A percentile compares a stretch with the other conserved stretches of the same genome.
These are phyloP conservation scores for Troilus luridus DNA, from an alignment of 2,888 invertebrate genomes.

Conservation along the genomic window DNA sequence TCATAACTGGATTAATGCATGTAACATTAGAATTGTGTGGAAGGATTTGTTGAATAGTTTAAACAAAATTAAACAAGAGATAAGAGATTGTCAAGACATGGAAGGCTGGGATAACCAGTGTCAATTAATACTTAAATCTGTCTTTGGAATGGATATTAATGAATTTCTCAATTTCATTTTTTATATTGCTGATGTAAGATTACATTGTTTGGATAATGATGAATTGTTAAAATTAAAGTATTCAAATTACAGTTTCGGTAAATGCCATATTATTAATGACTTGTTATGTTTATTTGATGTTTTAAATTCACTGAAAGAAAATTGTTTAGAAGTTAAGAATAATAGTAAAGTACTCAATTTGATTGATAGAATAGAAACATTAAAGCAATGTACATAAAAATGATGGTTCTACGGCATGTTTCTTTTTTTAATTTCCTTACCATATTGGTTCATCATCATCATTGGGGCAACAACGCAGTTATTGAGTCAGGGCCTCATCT, in stretches of 20 bases:
- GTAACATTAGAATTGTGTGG: conserved; percentile 85
- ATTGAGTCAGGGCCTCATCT: too few relatives aligned
- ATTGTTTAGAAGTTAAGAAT: not conserved
- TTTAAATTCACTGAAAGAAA: not conserved
- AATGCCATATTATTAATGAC: conserved; percentile 68
- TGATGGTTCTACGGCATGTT: too few relatives aligned
- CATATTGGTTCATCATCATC: too few relatives aligned
- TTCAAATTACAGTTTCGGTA: conserved; percentile 71
- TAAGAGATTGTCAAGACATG: conserved; percentile 83
- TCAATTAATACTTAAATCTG: conserved; percentile 83
- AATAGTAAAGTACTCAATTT: conserved; percentile 2
- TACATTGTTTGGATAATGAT: conserved; percentile 70
- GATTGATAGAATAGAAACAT: conserved; percentile 20
- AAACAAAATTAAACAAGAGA: conserved; percentile 81
- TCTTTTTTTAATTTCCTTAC: too few relatives aligned
- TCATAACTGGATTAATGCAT: conserved; percentile 97
- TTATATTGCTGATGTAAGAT: conserved; percentile 76
- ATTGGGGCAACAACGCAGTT: too few relatives aligned
- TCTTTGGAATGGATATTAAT: conserved; percentile 83
- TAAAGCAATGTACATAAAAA: not conserved
- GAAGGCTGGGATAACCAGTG: conserved; percentile 83
- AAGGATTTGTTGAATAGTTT: conserved; percentile 76
- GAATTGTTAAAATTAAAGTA: conserved; percentile 70
- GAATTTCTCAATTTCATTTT: conserved; percentile 79
- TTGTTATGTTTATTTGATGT: conserved; percentile 40